A percentile compares a stretch with the other conserved stretches of the same genome.
Conservation (phyloP, 2,113 vertebrate genomes). For the Bufo bufo region DNA sequence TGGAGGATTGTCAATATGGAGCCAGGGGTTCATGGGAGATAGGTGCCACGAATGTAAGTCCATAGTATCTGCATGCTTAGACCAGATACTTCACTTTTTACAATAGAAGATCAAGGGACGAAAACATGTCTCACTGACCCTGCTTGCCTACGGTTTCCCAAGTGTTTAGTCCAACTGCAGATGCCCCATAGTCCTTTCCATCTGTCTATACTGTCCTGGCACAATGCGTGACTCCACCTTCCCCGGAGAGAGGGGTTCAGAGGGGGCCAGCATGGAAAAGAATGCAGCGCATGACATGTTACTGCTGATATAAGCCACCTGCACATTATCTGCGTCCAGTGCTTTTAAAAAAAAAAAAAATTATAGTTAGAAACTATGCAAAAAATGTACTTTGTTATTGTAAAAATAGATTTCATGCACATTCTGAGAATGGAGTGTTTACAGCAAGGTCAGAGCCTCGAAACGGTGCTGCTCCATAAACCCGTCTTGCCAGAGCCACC, state of each 20-base stretch:
- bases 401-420: slow-evolving; percentile 36
- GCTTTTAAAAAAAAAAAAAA: neutral
- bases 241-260: too few relatives aligned
- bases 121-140: too few relatives aligned
- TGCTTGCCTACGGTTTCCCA: too few relatives aligned
- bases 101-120: too few relatives aligned
- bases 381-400: slow-evolving; percentile 54
- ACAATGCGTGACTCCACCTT: neutral
- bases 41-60: too few relatives aligned
- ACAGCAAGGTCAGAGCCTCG: slow-evolving; percentile 27
- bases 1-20: too few relatives aligned
- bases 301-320: slow-evolving; percentile 47
- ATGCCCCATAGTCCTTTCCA: too few relatives aligned
- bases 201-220: neutral
- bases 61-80: too few relatives aligned
- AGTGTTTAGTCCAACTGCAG: too few relatives aligned
- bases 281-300: slow-evolving; percentile 33
- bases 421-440: slow-evolving; percentile 29
- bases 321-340: slow-evolving; percentile 40
- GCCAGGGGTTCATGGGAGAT: too few relatives aligned
- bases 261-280: slow-evolving; percentile 20
- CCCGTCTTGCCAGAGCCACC: neutral
- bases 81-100: too few relatives aligned
- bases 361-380: slow-evolving; percentile 41
- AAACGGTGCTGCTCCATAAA: neutral